Base-by-base conservation (phyloP, 2,888 invertebrate genomes). In the Hyalella azteca region DNA sequence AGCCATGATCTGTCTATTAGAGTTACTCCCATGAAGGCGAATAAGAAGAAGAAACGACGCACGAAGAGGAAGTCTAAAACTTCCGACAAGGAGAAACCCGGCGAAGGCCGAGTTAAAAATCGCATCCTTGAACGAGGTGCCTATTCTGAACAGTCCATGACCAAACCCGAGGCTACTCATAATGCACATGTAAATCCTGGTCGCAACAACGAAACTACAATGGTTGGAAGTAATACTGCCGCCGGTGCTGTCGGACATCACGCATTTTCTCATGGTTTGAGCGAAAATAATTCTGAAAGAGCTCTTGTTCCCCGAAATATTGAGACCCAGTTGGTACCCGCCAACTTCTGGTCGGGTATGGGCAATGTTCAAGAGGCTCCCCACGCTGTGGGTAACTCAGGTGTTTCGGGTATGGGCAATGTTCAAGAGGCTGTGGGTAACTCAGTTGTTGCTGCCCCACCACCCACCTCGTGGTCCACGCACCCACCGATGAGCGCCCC, bases 21-120 rank as follows among this genome's bases (percentile, higher is more conserved):
- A 66, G 66, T 66, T 5, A 66, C 66, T 2, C 66, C 66, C 13
- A 66, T 66, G 36, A 66, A 66, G 36, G 66, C 66, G 19, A 66
- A 66, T 19, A 66, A 66, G 26, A 66, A 29, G 13, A 66, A 66
- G 29, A 66, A 66, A 36, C 66, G 66, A 36, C 66, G 66, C 22
- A 66, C 66, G 36, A 66, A 66, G 36, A 66, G 36, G 29, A 66
- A 66, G 36, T 36, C 5, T 13, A 32, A 13, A 39, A 36, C 22
- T 66, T 19, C 66, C 4, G 66, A 66, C 45, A 45, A 15, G 45
- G n/a, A 54, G 29, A 54, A 54, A 54, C 1, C 4, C 11, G 2
- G 26, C 22, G 1, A 29, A 54, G 13, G 22, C 26, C 54, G 7
- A 26, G 26, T 54, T 9, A 54, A n/a, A n/a, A n/a, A n/a, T n/a